A percentile compares a stretch with the other conserved stretches of the same genome.
Evolutionary conservation across 2,888 invertebrate species (phyloP).

Genomic region (Neuroscelio doddi): DNA sequence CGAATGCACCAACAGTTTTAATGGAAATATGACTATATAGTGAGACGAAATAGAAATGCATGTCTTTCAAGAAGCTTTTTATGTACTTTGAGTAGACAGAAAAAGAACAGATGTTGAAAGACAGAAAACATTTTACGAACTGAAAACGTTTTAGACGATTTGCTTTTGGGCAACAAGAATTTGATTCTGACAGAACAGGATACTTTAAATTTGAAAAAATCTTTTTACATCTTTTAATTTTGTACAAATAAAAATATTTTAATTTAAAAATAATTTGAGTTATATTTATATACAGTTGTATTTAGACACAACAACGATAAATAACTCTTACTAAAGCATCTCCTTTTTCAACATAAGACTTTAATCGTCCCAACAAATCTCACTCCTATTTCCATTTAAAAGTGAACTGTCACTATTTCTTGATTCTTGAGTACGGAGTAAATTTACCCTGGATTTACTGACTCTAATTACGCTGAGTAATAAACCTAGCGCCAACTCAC

Average conservation of each 20-base stretch:
- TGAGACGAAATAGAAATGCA: slow-evolving; percentile 13
- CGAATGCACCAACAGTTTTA: slow-evolving; percentile 5
- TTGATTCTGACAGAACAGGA: too few species aligned
- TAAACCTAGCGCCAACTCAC: slow-evolving; percentile 34
- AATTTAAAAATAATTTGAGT: too few species aligned
- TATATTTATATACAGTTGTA: slow-evolving; percentile 20
- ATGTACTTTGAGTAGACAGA: too few species aligned
- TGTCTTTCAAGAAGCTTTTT: too few species aligned
- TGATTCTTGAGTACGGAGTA: too few species aligned
- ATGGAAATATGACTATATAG: slow-evolving; percentile 18
- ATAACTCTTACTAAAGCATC: slow-evolving; percentile 19
- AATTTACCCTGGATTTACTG: slow-evolving; percentile 37
- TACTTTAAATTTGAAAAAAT: too few species aligned
- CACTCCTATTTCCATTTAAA: slow-evolving; percentile 33
- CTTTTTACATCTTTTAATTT: too few species aligned
- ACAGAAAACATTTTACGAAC: too few species aligned
- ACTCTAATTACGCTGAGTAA: slow-evolving; percentile 38
- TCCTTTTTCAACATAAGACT: slow-evolving; percentile 16
- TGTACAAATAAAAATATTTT: too few species aligned
- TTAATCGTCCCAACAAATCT: slow-evolving; percentile 13
- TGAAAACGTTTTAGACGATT: too few species aligned
- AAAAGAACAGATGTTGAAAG: too few species aligned
- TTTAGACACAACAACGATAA: slow-evolving; percentile 30
- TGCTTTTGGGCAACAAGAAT: too few species aligned
- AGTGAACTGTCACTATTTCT: slow-evolving; percentile 18